Percentiles rank a stretch among this genome's conserved stretches.
Conservation (phyloP, 2,888 invertebrate species). For the Sphinx pinastri region DNA sequence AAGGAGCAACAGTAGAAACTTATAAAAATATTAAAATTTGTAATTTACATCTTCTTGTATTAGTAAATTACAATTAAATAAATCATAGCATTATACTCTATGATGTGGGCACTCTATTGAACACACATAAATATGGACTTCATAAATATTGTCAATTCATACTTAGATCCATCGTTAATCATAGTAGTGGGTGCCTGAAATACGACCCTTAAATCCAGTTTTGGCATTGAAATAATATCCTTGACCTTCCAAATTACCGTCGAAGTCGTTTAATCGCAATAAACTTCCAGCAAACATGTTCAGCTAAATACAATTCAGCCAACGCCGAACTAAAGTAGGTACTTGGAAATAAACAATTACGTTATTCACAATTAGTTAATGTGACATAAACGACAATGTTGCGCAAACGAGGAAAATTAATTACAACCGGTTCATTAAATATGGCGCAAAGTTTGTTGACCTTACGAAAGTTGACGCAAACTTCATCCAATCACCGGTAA, state of each 20-base stretch:
- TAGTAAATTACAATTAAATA: no score
- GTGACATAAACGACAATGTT: not conserved
- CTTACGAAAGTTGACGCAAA: constrained; percentile 17
- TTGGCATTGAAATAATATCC: not conserved
- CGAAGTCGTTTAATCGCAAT: not conserved
- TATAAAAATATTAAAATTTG: no score
- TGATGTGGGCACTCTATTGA: no score
- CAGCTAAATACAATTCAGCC: not conserved
- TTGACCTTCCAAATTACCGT: constrained; percentile 7
- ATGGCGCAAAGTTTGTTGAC: constrained; percentile 18
- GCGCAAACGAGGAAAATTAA: constrained; percentile 15
- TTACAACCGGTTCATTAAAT: constrained; percentile 7
- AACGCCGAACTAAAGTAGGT: not conserved
- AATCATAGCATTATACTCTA: no score
- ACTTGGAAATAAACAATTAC: not conserved
- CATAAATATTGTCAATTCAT: no score
- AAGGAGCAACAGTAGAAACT: no score
- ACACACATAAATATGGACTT: not conserved
- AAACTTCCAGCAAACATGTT: not conserved
- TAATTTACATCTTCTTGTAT: no score
- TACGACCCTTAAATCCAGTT: not conserved
- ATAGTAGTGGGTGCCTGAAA: constrained; percentile 5
- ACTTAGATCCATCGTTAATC: not conserved
- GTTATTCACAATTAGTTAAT: constrained; percentile 1
- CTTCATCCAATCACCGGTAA: constrained; percentile 19